Conservation (phyloP, 1,140 invertebrate genomes). For the Galleria mellonella region DNA sequence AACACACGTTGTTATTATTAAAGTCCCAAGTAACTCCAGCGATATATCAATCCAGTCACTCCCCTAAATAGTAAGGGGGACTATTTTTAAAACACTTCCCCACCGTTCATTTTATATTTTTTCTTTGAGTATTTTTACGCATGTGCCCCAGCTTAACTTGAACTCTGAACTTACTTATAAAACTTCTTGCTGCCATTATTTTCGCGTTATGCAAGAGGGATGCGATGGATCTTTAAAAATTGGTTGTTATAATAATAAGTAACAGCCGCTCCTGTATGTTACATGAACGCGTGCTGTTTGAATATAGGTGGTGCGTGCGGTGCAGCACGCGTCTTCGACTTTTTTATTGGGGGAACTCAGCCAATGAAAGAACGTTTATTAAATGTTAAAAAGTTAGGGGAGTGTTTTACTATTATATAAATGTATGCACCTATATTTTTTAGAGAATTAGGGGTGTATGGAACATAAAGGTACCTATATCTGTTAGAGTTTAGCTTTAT, state of each 20-base stretch:
- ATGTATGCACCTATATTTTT: constrained; percentile 14
- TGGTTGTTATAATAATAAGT: constrained; percentile 56
- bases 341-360: constrained; percentile 50
- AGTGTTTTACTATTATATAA: constrained; percentile 29
- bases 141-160: constrained; percentile 27
- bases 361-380: constrained; percentile 46
- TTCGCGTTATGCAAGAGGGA: constrained; percentile 8
- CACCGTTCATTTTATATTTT: constrained; percentile 65
- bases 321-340: constrained; percentile 57
- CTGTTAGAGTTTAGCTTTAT: too few relatives aligned
- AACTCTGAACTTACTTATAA: constrained; percentile 7
- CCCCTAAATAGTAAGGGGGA: constrained; percentile 52
- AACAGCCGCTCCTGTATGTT: constrained; percentile 44
- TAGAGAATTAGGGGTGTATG: constrained; percentile 13
- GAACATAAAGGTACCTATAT: too few relatives aligned
- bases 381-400: constrained; percentile 35
- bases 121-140: constrained; percentile 59
- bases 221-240: constrained; percentile 38
- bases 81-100: constrained; percentile 71
- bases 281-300: constrained; percentile 52
- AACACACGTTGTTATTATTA: constrained; percentile 68
- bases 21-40: constrained; percentile 64
- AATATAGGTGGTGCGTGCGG: constrained; percentile 53
- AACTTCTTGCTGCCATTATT: not conserved
- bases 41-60: constrained; percentile 61